phyloP scores from a whole-genome alignment of 2,113 vertebrate species.

The Chloebia gouldiae region DNA sequence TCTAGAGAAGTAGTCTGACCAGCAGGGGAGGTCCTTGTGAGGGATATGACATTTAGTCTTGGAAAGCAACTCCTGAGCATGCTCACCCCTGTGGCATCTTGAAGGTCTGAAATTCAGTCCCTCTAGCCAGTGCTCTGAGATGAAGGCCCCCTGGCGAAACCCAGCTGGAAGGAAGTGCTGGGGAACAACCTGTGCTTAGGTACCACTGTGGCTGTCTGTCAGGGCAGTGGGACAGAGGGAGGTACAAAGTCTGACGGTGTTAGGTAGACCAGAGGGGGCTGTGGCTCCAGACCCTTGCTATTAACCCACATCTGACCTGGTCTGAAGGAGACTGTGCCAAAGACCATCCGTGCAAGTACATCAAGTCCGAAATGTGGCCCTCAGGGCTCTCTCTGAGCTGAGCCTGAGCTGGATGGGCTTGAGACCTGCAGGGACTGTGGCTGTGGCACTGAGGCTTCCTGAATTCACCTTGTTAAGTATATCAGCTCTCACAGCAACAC shows the following conservation, averaged over 20 bases:
- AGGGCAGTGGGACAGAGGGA: background rate
- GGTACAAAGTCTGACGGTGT: background rate
- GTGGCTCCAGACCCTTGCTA: background rate
- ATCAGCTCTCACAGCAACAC: background rate
- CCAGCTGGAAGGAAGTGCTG: background rate
- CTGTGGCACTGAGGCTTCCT: background rate
- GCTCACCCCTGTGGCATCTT: accelerated
- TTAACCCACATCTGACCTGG: background rate
- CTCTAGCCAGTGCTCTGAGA: background rate
- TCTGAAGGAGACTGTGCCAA: background rate
- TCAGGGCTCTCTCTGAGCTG: background rate
- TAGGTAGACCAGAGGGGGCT: background rate
- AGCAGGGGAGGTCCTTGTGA: background rate
- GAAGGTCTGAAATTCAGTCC: background rate
- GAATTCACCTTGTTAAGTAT: background rate
- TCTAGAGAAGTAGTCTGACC: background rate
- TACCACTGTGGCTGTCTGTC: no score
- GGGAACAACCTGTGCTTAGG: background rate
- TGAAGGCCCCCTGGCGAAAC: background rate
- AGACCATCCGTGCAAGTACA: accelerated
- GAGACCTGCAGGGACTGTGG: background rate
- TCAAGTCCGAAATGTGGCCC: background rate
- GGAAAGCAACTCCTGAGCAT: background rate
- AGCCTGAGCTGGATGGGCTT: background rate
- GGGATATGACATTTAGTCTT: background rate